phyloP scores from a whole-genome alignment of 2,888 invertebrate species.

The Philaethria dido region DNA sequence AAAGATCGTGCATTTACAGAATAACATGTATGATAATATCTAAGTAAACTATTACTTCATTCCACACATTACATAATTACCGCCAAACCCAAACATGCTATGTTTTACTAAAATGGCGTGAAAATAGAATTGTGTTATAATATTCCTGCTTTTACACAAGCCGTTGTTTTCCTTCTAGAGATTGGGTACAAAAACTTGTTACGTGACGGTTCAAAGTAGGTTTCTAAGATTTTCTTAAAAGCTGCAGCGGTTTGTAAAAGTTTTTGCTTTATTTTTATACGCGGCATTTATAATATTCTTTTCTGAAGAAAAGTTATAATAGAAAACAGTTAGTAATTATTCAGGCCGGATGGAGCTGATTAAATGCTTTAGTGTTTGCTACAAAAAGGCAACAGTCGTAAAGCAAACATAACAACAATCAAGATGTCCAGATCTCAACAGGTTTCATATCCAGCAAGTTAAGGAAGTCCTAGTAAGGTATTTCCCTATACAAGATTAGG shows the following conservation, averaged over 20 bases:
- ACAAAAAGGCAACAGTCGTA: constrained; percentile 8
- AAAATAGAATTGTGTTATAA: constrained; percentile 17
- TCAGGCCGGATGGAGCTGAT: not conserved
- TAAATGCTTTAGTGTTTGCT: constrained; percentile 3
- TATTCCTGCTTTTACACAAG: constrained; percentile 15
- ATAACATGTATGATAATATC: not conserved
- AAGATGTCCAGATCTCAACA: constrained; percentile 24
- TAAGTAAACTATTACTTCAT: constrained; percentile 10
- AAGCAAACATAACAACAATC: constrained; percentile 2
- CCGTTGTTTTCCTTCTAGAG: constrained; percentile 24
- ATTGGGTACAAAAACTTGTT: constrained; percentile 21
- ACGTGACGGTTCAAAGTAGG: constrained; percentile 17
- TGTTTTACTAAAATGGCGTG: constrained; percentile 13
- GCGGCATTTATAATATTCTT: not conserved
- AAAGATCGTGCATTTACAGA: constrained; percentile 5
- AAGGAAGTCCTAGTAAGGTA: constrained; percentile 17
- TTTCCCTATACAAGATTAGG: constrained; percentile 23
- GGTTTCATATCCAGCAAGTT: constrained; percentile 22
- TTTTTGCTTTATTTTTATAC: not conserved
- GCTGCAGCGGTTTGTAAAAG: not conserved
- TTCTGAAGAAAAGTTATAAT: not conserved
- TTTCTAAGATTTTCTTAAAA: constrained; percentile 25
- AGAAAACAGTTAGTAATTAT: not conserved
- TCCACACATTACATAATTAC: constrained; percentile 14
- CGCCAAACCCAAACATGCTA: not conserved